Conservation (phyloP, 2,113 vertebrate species). For the Rutilus rutilus region DNA sequence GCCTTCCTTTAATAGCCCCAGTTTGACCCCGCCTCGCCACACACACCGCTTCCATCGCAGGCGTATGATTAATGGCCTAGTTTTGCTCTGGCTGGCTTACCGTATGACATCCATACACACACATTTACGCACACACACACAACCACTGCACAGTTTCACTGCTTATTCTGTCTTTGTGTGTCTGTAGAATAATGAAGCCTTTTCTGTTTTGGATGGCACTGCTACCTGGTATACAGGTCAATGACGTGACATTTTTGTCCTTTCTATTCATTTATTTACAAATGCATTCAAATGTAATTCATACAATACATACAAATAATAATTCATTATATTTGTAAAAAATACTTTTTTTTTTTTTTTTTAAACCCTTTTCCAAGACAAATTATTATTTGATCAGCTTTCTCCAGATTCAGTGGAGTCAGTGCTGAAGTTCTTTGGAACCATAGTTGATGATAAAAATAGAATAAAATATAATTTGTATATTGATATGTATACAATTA, state of each 20-base stretch:
- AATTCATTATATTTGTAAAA: too few species aligned
- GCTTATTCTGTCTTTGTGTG: constrained; percentile 31
- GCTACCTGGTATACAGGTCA: not conserved
- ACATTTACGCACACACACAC: constrained; percentile 47
- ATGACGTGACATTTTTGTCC: not conserved
- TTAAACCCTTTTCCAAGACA: too few species aligned
- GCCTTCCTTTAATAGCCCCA: constrained; percentile 67
- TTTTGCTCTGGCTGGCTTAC: constrained; percentile 51
- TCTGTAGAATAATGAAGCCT: constrained; percentile 11
- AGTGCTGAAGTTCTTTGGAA: not conserved
- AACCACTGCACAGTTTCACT: constrained; percentile 28
- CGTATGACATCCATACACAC: constrained; percentile 38
- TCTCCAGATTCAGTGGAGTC: too few species aligned
- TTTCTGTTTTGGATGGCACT: constrained; percentile 24
- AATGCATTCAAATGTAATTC: not conserved
- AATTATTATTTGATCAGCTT: too few species aligned
- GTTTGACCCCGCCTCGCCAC: constrained; percentile 63
- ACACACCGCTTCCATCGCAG: constrained; percentile 50
- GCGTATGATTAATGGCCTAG: constrained; percentile 63
- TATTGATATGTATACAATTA: not conserved
- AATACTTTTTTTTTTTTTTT: not conserved
- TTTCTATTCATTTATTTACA: not conserved
- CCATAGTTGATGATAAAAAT: not conserved
- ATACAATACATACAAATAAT: not conserved
- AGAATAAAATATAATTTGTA: not conserved